These are phyloP conservation scores for Tricholaema leucomelas DNA, from an alignment of 2,113 vertebrate species.

Conservation along the genomic window DNA sequence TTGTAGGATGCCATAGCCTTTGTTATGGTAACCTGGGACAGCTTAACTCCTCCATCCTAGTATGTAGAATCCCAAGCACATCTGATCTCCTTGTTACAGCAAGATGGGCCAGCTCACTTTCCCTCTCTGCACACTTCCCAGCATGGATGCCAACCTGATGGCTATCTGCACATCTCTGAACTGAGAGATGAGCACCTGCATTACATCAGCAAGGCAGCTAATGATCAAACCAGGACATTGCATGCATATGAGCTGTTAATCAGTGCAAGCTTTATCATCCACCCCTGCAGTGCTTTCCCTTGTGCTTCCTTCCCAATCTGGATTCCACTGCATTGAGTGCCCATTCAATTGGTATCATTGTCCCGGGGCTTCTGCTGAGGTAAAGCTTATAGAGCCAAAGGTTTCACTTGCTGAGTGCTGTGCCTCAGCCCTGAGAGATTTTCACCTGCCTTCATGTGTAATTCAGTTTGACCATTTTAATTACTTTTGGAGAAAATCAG, in stretches of 20 bases:
- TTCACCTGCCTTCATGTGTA: background rate
- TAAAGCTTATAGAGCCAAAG: background rate
- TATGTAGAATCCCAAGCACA: accelerated
- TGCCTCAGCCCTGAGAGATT: background rate
- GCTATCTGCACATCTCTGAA: background rate
- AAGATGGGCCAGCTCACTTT: background rate
- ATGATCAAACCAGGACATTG: background rate
- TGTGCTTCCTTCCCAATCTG: background rate
- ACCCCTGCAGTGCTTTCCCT: accelerated
- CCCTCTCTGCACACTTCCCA: background rate
- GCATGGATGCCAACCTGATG: background rate
- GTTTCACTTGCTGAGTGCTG: background rate
- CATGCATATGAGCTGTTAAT: accelerated
- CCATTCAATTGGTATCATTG: accelerated
- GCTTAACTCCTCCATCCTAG: accelerated
- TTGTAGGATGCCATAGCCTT: background rate
- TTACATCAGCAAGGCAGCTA: background rate
- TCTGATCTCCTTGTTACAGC: background rate
- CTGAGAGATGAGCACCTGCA: background rate
- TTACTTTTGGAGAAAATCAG: background rate
- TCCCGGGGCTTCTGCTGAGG: accelerated
- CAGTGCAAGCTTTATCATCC: accelerated
- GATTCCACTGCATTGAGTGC: accelerated
- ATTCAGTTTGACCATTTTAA: background rate
- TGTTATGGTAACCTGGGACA: accelerated